Evolutionary conservation across 2,113 vertebrate species (phyloP), one percentile per base, ranked within the genome.

Genomic region (Elgaria multicarinata): DNA sequence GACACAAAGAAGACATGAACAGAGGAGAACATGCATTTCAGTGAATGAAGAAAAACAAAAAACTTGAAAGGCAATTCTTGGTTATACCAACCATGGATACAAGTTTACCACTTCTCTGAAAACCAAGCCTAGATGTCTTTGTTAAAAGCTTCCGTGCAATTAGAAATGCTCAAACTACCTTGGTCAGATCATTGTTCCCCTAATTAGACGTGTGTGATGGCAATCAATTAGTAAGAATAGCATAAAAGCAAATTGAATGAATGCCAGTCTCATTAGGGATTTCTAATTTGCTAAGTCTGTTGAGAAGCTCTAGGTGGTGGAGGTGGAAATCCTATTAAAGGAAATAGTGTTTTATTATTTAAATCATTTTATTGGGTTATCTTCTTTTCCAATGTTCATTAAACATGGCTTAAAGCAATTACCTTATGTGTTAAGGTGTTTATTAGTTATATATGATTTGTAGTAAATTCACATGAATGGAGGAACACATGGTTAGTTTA

Each of bases 191-290:
- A 93, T 92, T 90, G 90, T 92, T 87, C 87, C 95, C 79, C 86
- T 93, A 96, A 97, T 97, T 95, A 97, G 92, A 90, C 9, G 7
- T 92, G 91, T 77, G 94, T 92, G 92, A 92, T 95, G 89, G 89
- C 85, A 96, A 96, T 97, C 93, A 76, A 94, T 96, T 95, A 83
- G 33, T 64, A 90, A 97, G 88, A 86, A 91, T 94, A 87, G 91
- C 93, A 88, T 93, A 95, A 96, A 95, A 96, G 87, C 91, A 90
- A 93, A 91, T 87, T 90, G 92, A 94, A 92, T 87, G 79, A 93
- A 78, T 90, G 36, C 80, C 92, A 85, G n/a, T 91, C 93, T 86
- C 93, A 78, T 92, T 93, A 96, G 83, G 80, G 86, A 90, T 93
- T 95, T 95, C 92, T 89, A 92, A 95, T 95, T 96, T 94, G 91